Evolutionary conservation across 2,113 vertebrate genomes (phyloP).

Genomic region (Seriola quinqueradiata): DNA sequence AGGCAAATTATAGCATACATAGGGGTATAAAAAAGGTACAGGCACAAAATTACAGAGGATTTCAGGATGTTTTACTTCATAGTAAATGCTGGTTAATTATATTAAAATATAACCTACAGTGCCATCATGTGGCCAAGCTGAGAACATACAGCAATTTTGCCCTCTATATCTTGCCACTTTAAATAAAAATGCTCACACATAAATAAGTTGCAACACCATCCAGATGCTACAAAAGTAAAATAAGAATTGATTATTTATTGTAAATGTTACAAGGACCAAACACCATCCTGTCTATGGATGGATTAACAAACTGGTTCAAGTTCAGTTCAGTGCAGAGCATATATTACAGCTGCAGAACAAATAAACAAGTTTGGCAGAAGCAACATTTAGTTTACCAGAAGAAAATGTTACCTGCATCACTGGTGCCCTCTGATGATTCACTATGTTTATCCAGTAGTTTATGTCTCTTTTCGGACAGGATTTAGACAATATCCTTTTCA

Average conservation of each 20-base stretch:
- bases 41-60: neutral
- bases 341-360: neutral
- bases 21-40: neutral
- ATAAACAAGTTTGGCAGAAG: too few relatives aligned
- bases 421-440: neutral
- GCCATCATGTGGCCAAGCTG: constrained; percentile 56
- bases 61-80: neutral
- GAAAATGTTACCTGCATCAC: neutral
- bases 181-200: neutral
- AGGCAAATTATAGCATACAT: neutral
- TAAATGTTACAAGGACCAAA: too few relatives aligned
- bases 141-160: neutral
- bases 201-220: neutral
- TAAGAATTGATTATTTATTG: too few relatives aligned
- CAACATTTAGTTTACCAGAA: too few relatives aligned
- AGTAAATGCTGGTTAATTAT: neutral
- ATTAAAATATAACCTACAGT: constrained; percentile 9
- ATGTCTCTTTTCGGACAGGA: neutral
- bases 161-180: too few relatives aligned
- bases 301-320: too few relatives aligned
- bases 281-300: too few relatives aligned
- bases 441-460: neutral
- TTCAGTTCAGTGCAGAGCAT: neutral
- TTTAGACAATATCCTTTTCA: neutral
- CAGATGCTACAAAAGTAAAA: neutral